These are phyloP conservation scores for Paratrypauchen microcephalus DNA, from an alignment of 2,797 vertebrate genomes.

Conservation along the genomic window DNA sequence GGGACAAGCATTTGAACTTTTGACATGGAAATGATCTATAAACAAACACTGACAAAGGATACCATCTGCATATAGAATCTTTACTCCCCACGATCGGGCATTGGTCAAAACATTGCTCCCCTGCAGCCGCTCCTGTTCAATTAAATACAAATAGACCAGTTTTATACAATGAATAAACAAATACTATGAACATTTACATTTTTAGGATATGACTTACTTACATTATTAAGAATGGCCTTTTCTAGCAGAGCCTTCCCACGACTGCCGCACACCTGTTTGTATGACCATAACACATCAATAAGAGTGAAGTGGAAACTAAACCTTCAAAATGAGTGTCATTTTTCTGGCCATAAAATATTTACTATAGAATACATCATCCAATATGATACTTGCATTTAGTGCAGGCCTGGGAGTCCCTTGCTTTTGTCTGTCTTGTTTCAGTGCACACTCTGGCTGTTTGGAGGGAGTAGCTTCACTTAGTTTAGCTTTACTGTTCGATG, in stretches of 20 bases:
- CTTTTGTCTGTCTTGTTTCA: conserved; percentile 23
- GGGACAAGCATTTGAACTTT: not conserved
- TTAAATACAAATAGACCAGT: conserved; percentile 3
- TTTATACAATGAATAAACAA: not conserved
- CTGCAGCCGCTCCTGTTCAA: conserved; percentile 74
- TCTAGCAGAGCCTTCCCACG: conserved; percentile 86
- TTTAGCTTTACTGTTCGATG: conserved; percentile 14
- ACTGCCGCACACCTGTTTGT: conserved; percentile 78
- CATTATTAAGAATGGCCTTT: conserved; percentile 87
- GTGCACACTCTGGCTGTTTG: conserved; percentile 32
- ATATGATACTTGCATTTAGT: conserved; percentile 41
- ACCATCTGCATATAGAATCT: conserved; percentile 85
- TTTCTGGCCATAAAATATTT: not conserved
- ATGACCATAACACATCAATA: conserved; percentile 11
- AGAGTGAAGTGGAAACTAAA: not conserved
- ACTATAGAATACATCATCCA: not conserved
- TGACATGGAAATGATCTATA: not conserved
- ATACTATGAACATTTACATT: not conserved
- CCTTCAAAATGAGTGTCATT: not conserved
- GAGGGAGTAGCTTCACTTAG: conserved; percentile 16
- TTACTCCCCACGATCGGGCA: conserved; percentile 85
- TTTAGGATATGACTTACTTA: conserved; percentile 55
- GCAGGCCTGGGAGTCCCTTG: conserved; percentile 56
- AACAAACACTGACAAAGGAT: conserved; percentile 67
- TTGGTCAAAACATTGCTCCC: conserved; percentile 77